These are phyloP conservation scores for Noctua pronuba DNA, from an alignment of 2,888 invertebrate species.

Conservation along the genomic window DNA sequence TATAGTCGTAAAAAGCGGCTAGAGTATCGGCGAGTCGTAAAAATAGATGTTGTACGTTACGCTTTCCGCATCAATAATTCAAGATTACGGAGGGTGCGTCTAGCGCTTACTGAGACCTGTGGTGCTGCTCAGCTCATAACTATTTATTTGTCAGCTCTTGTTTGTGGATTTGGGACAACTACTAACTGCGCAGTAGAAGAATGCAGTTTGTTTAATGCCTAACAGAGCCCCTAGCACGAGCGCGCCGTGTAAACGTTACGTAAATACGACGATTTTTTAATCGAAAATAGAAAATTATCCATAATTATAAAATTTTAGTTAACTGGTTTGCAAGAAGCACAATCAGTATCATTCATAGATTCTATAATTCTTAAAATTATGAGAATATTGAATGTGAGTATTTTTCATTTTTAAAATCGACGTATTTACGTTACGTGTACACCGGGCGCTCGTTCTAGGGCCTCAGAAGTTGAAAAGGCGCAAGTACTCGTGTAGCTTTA, in stretches of 20 bases:
- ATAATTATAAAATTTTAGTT: neutral
- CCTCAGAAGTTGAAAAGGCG: neutral
- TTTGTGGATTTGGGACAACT: constrained; percentile 47
- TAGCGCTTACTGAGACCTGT: constrained; percentile 66
- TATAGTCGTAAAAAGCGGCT: constrained; percentile 86
- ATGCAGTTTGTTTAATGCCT: constrained; percentile 29
- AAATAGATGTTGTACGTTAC: constrained; percentile 85
- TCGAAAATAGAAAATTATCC: neutral
- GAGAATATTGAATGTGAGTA: neutral
- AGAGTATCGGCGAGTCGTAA: constrained; percentile 81
- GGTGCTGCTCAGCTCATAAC: constrained; percentile 36
- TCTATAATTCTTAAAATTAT: neutral
- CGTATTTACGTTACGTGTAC: neutral
- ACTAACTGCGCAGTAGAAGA: constrained; percentile 18
- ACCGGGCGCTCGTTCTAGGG: neutral
- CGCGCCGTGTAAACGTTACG: neutral
- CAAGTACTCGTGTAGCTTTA: neutral
- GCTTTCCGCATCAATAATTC: constrained; percentile 87
- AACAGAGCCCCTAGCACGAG: neutral
- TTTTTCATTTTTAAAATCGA: neutral
- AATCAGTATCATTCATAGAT: no score
- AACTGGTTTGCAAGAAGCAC: no score
- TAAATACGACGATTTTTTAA: neutral
- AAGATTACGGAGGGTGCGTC: constrained; percentile 79
- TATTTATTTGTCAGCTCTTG: constrained; percentile 48